Evolutionary conservation across 2,888 invertebrate species (phyloP).

Genomic region (Eupithecia insigniata): DNA sequence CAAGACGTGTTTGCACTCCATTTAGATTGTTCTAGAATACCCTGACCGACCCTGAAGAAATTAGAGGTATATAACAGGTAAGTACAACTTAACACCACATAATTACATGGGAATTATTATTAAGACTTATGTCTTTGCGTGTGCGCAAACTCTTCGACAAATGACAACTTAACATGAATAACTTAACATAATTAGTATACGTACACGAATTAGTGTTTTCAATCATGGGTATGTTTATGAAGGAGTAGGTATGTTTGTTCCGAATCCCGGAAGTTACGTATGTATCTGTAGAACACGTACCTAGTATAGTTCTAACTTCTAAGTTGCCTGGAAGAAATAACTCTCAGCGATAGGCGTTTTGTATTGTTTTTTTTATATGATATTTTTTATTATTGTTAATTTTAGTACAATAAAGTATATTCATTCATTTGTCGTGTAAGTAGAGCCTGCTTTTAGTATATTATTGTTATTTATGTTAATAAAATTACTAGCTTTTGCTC

Average conservation of each 20-base stretch:
- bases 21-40: background rate
- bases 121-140: constrained; percentile 6
- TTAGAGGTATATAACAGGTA: background rate
- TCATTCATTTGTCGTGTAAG: no score
- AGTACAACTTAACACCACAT: background rate
- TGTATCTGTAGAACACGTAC: no score
- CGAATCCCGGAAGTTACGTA: background rate
- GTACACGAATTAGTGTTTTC: background rate
- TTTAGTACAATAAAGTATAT: no score
- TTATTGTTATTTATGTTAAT: background rate
- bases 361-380: no score
- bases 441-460: background rate
- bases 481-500: background rate
- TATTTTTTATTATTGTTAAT: no score
- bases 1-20: background rate
- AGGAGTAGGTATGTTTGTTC: background rate
- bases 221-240: constrained; percentile 1
- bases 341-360: no score
- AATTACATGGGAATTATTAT: background rate
- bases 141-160: background rate
- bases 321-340: no score
- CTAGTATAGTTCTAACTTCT: no score
- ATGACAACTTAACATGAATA: background rate
- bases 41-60: background rate
- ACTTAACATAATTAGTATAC: background rate